Conservation (phyloP, 2,888 invertebrate species). For the Lapara coniferarum region DNA sequence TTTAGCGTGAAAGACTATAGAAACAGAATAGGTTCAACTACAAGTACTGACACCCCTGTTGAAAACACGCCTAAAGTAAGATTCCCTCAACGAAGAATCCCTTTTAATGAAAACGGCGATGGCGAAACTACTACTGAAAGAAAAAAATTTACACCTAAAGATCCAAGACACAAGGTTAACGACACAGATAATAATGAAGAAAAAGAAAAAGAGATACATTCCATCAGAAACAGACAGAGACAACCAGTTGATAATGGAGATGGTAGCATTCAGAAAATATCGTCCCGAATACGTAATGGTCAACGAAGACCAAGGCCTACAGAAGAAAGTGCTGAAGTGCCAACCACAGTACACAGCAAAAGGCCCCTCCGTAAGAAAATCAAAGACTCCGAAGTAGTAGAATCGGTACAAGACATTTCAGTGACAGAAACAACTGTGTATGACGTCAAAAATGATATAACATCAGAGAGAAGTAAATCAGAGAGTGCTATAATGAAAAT, state of each 20-base stretch:
- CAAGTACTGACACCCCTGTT: conserved; percentile 68
- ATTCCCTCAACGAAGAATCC: conserved; percentile 78
- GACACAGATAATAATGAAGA: conserved; percentile 63
- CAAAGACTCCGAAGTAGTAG: conserved; percentile 68
- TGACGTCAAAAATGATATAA: conserved; percentile 63
- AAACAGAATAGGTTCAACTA: conserved; percentile 84
- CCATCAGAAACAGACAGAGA: conserved; percentile 62
- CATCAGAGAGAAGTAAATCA: conserved; percentile 75
- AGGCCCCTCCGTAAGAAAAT: conserved; percentile 69
- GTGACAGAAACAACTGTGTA: conserved; percentile 65
- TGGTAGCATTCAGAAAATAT: conserved; percentile 70
- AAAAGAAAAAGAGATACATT: conserved; percentile 62
- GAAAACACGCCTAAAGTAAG: conserved; percentile 70
- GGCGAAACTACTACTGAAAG: conserved; percentile 74
- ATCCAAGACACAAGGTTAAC: conserved; percentile 65
- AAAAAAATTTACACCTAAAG: conserved; percentile 81
- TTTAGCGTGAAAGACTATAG: conserved; percentile 91
- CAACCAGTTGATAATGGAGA: conserved; percentile 63
- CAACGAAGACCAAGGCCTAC: conserved; percentile 68
- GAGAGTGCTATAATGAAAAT: conserved; percentile 84
- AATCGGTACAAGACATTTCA: conserved; percentile 70
- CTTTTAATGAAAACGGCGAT: conserved; percentile 64
- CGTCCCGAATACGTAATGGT: conserved; percentile 71
- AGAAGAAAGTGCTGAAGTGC: conserved; percentile 66
- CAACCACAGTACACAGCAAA: conserved; percentile 59